phyloP scores from a whole-genome alignment of 1,140 invertebrate species.

The Plodia interpunctella region DNA sequence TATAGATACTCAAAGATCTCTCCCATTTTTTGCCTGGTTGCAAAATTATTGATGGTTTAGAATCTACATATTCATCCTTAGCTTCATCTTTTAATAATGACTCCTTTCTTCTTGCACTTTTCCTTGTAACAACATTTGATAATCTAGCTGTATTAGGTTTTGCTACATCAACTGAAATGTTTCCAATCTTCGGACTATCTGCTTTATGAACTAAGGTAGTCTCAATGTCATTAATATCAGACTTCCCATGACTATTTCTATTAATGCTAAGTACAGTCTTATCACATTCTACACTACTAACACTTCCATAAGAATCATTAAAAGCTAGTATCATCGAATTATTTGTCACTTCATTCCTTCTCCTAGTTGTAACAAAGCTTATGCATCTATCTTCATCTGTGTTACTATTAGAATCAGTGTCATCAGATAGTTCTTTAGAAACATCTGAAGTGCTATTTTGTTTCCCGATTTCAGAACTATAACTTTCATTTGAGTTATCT shows the following conservation, averaged over 20 bases:
- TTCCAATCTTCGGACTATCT: background rate
- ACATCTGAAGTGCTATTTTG: background rate
- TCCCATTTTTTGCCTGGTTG: constrained; percentile 72
- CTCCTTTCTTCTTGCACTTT: constrained; percentile 12
- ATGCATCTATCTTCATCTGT: constrained; percentile 30
- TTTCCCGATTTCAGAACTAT: constrained; percentile 11
- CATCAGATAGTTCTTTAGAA: constrained; percentile 1
- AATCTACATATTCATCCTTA: constrained; percentile 12
- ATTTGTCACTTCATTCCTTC: constrained; percentile 42
- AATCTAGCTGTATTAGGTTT: background rate
- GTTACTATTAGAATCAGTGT: constrained; percentile 22
- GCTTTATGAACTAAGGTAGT: constrained; percentile 7
- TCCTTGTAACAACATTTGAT: constrained; percentile 19
- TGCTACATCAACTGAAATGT: background rate
- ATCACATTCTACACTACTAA: constrained; percentile 33
- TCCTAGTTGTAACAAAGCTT: constrained; percentile 60
- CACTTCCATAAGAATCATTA: constrained; percentile 36
- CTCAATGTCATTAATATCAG: constrained; percentile 14
- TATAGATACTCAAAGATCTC: constrained; percentile 66
- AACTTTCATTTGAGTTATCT: background rate
- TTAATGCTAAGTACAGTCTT: constrained; percentile 46
- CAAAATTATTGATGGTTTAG: constrained; percentile 50
- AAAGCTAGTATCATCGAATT: constrained; percentile 39
- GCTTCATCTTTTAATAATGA: background rate
- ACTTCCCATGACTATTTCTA: constrained; percentile 14